Conservation (phyloP, 2,113 vertebrate genomes). For the Trogon surrucura region DNA sequence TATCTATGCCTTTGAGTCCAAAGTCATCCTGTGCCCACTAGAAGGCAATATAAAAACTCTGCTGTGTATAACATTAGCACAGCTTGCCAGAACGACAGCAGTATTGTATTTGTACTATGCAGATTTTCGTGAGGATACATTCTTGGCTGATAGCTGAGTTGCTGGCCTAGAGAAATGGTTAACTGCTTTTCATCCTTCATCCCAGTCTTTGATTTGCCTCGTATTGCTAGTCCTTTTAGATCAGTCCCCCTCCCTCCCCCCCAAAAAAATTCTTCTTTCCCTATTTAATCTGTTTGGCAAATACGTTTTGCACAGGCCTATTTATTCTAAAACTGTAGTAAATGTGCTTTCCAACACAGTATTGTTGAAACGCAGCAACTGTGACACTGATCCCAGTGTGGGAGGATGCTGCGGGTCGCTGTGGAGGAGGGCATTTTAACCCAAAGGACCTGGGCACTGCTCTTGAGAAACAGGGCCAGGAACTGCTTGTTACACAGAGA, state of each 20-base stretch:
- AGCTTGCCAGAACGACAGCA: not conserved
- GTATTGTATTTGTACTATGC: not conserved
- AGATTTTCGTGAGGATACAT: constrained; percentile 9
- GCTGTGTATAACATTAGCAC: not conserved
- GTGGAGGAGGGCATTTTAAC: not conserved
- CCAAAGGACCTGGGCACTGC: not conserved
- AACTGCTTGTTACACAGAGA: not conserved
- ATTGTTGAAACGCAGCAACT: constrained; percentile 43
- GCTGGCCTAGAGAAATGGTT: constrained; percentile 3
- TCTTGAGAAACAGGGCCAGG: not conserved
- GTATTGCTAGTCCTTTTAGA: not conserved
- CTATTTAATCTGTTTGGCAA: constrained; percentile 1
- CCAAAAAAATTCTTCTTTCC: not conserved
- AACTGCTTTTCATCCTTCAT: not conserved
- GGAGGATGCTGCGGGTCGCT: not conserved
- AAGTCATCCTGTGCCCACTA: not conserved
- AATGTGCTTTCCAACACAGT: not conserved
- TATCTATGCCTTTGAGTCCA: not conserved
- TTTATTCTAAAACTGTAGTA: not conserved
- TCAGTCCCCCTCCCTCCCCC: not conserved
- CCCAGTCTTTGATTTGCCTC: not conserved
- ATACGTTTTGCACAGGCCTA: not conserved
- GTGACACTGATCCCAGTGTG: not conserved
- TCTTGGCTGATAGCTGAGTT: constrained; percentile 18
- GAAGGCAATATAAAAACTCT: constrained; percentile 21